Evolutionary conservation across 2,113 vertebrate genomes (phyloP).

Genomic region (Oceanodroma tethys): DNA sequence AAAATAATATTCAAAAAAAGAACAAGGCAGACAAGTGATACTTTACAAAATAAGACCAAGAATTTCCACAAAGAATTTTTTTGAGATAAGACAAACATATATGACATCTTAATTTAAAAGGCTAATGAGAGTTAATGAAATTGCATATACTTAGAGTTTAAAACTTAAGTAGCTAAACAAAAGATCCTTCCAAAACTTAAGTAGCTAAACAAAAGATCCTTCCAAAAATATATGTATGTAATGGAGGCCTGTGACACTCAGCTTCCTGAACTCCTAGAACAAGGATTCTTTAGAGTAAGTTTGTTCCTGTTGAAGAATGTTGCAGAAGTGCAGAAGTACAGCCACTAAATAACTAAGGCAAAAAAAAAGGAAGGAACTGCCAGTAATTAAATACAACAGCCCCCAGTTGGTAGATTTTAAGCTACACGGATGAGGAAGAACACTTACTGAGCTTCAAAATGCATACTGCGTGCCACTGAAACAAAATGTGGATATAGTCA

Average conservation of each 20-base stretch:
- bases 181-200: constrained; percentile 2
- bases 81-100: not conserved
- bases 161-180: not conserved
- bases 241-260: not conserved
- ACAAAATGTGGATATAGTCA: not conserved
- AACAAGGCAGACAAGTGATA: not conserved
- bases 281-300: not conserved
- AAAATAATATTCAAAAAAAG: constrained; percentile 1
- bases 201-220: constrained; percentile 7
- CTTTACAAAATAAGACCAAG: not conserved
- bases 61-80: not conserved
- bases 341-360: not conserved
- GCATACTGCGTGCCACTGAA: not conserved
- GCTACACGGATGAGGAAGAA: not conserved
- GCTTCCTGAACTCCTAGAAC: not conserved
- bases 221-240: not conserved
- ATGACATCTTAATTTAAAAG: not conserved
- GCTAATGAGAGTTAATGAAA: not conserved
- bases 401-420: not conserved
- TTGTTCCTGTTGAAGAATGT: not conserved
- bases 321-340: not conserved
- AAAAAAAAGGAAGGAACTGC: not conserved
- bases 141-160: not conserved
- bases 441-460: not conserved
- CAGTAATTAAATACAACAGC: not conserved